Percentiles rank a stretch among this genome's conserved stretches.
Conservation (phyloP, 2,888 invertebrate species). For the Apodemia duryi region DNA sequence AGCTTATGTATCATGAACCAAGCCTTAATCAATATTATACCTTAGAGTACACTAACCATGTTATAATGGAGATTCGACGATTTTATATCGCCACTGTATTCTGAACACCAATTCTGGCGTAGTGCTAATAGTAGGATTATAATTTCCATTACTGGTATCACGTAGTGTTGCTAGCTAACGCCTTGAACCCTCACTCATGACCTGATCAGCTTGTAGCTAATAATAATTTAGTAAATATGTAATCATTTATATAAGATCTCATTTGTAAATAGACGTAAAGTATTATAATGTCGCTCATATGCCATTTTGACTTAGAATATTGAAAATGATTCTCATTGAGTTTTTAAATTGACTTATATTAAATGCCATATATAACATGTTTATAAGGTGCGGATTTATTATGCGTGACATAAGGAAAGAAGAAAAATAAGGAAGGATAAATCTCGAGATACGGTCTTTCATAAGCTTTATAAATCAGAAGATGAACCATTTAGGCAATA, state of each 20-base stretch:
- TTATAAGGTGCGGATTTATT: neutral
- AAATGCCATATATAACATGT: neutral
- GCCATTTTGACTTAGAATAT: slow-evolving; percentile 9
- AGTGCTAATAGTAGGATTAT: slow-evolving; percentile 21
- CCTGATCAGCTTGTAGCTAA: slow-evolving; percentile 52
- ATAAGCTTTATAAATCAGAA: too few species aligned
- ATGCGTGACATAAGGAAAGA: neutral
- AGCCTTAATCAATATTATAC: slow-evolving; percentile 7
- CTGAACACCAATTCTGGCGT: slow-evolving; percentile 35
- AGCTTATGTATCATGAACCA: slow-evolving; percentile 2
- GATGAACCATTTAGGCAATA: too few species aligned
- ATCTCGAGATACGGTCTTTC: too few species aligned
- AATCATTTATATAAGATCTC: slow-evolving; percentile 58
- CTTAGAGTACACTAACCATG: slow-evolving; percentile 12
- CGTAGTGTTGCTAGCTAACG: slow-evolving; percentile 60
- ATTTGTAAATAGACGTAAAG: slow-evolving; percentile 60
- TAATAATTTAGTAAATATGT: slow-evolving; percentile 38
- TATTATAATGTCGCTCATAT: slow-evolving; percentile 22
- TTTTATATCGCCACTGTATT: slow-evolving; percentile 30
- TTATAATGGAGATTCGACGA: slow-evolving; percentile 25
- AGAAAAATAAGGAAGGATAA: too few species aligned
- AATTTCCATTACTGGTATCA: slow-evolving; percentile 22
- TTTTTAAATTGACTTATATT: neutral
- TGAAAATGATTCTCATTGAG: slow-evolving; percentile 7
- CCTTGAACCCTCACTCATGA: slow-evolving; percentile 42